Conservation (phyloP, 2,888 invertebrate species). For the Pocota personata region DNA sequence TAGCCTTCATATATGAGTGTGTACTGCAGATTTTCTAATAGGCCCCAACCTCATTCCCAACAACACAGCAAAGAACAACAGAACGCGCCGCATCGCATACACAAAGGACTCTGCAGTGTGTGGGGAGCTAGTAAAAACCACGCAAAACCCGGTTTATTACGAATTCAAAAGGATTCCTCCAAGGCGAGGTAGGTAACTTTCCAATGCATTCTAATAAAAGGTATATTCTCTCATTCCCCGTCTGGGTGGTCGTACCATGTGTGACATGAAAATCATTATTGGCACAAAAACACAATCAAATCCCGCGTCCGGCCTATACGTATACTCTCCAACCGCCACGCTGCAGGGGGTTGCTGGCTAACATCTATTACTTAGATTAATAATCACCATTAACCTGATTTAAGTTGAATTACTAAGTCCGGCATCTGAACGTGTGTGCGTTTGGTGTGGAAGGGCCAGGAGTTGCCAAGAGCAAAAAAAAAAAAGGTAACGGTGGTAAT, state of each 20-base stretch:
- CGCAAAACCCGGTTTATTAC: constrained; percentile 19
- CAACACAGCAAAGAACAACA: constrained; percentile 12
- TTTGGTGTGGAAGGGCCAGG: too few species aligned
- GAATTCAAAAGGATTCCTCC: constrained; percentile 18
- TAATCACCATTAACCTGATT: constrained; percentile 69
- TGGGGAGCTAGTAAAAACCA: not conserved
- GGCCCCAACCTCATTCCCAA: constrained; percentile 3
- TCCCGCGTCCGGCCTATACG: not conserved
- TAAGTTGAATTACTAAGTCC: constrained; percentile 51
- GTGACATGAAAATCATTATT: not conserved
- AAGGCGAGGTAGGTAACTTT: constrained; percentile 16
- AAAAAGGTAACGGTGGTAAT: constrained; percentile 47
- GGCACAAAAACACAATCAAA: not conserved
- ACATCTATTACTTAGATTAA: constrained; percentile 47
- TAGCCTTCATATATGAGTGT: not conserved
- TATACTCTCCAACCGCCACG: not conserved
- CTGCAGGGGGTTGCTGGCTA: not conserved
- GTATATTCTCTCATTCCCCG: not conserved
- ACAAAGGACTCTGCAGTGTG: not conserved
- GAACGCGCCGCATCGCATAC: not conserved
- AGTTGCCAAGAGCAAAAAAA: not conserved
- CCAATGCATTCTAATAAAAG: not conserved
- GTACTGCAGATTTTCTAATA: constrained; percentile 22
- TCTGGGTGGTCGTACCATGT: not conserved
- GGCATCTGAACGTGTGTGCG: not conserved